Conservation (phyloP, 1,140 invertebrate species). For the Spodoptera frugiperda region DNA sequence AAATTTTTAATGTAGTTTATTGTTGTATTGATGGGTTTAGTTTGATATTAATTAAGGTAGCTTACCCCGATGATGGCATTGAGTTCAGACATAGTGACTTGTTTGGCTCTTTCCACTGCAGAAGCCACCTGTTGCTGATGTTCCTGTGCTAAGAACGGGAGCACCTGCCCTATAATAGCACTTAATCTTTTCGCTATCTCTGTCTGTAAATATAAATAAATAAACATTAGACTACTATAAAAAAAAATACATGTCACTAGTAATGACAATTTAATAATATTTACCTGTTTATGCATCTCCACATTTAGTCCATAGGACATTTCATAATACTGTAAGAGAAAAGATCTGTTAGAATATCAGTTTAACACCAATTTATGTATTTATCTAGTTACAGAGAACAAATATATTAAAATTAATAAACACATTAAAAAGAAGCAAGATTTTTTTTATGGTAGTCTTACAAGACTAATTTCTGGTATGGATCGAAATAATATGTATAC, state of each 20-base stretch:
- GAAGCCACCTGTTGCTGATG: conserved; percentile 97
- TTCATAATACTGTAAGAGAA: conserved; percentile 98
- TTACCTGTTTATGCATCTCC: conserved; percentile 99
- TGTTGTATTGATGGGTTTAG: neutral
- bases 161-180: conserved; percentile 95
- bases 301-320: conserved; percentile 99
- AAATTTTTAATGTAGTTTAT: conserved; percentile 45
- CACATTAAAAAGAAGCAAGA: neutral
- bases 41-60: conserved; percentile 52
- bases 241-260: too few relatives aligned
- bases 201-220: conserved; percentile 89
- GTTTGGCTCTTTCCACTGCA: conserved; percentile 97
- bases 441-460: too few relatives aligned
- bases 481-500: too few relatives aligned
- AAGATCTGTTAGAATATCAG: neutral
- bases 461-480: too few relatives aligned
- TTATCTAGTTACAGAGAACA: too few relatives aligned
- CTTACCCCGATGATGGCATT: conserved; percentile 96
- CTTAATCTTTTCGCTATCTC: conserved; percentile 97
- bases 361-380: neutral
- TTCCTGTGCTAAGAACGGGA: conserved; percentile 96
- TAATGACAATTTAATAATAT: conserved; percentile 12
- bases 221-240: conserved; percentile 18
- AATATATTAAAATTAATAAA: neutral
- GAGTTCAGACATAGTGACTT: conserved; percentile 97